phyloP scores from a whole-genome alignment of 2,888 invertebrate species.

The Nephrocerus scutellatus region DNA sequence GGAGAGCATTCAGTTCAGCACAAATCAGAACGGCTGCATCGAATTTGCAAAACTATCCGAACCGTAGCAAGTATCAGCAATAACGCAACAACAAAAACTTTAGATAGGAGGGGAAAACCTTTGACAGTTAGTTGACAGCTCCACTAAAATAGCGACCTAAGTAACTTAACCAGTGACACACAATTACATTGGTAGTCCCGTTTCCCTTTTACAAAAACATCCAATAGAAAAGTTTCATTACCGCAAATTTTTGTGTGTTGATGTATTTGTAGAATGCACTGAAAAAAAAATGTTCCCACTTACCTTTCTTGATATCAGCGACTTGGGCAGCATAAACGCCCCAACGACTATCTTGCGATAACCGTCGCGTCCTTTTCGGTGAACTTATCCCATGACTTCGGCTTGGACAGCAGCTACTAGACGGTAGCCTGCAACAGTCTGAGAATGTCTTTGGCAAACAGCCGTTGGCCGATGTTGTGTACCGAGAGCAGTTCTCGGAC shows the following conservation, averaged over 20 bases:
- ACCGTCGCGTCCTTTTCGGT: constrained; percentile 98
- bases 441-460: constrained; percentile 97
- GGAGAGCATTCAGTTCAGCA: too few relatives aligned
- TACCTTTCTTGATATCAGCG: constrained; percentile 97
- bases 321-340: constrained; percentile 97
- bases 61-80: too few relatives aligned
- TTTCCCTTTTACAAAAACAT: too few relatives aligned
- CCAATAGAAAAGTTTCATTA: too few relatives aligned
- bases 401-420: constrained; percentile 95
- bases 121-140: too few relatives aligned
- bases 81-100: too few relatives aligned
- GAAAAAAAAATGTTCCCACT: constrained; percentile 39
- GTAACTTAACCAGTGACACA: too few relatives aligned
- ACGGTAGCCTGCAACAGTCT: constrained; percentile 97
- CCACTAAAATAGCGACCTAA: too few relatives aligned
- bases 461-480: constrained; percentile 96
- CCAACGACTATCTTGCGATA: constrained; percentile 99
- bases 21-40: too few relatives aligned
- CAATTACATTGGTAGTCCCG: too few relatives aligned
- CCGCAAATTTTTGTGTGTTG: not conserved
- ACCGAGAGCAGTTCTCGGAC: constrained; percentile 91
- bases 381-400: constrained; percentile 98
- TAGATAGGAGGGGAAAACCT: too few relatives aligned
- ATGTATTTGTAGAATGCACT: constrained; percentile 10
- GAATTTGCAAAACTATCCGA: too few relatives aligned